Percentiles rank a stretch among this genome's conserved stretches.
Conservation (phyloP, 2,797 vertebrate genomes). For the Diplodus puntazzo region DNA sequence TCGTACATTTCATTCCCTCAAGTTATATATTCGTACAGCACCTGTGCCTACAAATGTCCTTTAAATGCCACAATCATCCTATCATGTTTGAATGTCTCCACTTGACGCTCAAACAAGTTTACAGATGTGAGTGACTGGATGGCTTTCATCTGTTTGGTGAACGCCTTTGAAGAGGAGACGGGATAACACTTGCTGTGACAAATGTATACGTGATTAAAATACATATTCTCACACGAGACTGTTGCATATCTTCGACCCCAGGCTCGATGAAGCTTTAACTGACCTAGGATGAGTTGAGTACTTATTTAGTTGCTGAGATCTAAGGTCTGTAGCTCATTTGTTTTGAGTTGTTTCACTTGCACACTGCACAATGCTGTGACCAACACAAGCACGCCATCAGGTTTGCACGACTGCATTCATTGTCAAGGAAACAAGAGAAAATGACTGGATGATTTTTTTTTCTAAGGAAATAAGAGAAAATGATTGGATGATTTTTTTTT, state of each 20-base stretch:
- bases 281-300: not conserved
- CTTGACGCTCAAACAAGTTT: slow-evolving; percentile 57
- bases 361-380: not conserved
- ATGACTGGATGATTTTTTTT: not conserved
- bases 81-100: slow-evolving; percentile 48
- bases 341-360: slow-evolving; percentile 27
- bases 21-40: slow-evolving; percentile 46
- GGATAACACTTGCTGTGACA: slow-evolving; percentile 47
- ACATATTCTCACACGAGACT: slow-evolving; percentile 35
- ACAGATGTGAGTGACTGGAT: slow-evolving; percentile 56
- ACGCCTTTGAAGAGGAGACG: slow-evolving; percentile 69
- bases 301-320: slow-evolving; percentile 2
- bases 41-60: slow-evolving; percentile 41
- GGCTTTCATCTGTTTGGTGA: slow-evolving; percentile 66
- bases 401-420: not conserved
- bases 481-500: not conserved
- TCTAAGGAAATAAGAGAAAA: too few relatives aligned
- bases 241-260: slow-evolving; percentile 32
- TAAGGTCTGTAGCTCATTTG: not conserved
- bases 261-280: slow-evolving; percentile 26
- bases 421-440: not conserved
- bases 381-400: not conserved
- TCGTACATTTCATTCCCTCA: slow-evolving; percentile 54
- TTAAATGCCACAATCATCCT: slow-evolving; percentile 65
- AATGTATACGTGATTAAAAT: slow-evolving; percentile 60